Evolutionary conservation across 2,888 invertebrate genomes (phyloP).

Genomic region (Leucophora obtusa): DNA sequence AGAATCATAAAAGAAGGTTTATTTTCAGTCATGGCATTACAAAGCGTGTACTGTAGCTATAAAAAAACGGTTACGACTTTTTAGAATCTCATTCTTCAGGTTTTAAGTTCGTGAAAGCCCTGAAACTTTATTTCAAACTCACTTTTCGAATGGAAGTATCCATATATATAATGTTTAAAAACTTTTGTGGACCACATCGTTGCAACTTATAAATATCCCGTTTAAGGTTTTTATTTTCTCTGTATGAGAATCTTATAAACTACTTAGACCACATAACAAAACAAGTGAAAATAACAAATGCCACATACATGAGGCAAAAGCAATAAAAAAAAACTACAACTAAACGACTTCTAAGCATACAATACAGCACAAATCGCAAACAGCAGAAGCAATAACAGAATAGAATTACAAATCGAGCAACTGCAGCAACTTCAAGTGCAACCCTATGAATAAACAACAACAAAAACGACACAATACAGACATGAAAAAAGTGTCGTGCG

Average conservation of each 20-base stretch:
- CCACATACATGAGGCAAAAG: constrained; percentile 49
- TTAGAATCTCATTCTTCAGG: too few relatives aligned
- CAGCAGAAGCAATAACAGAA: constrained; percentile 49
- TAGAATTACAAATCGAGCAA: constrained; percentile 57
- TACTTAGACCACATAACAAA: constrained; percentile 49
- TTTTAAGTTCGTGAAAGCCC: too few relatives aligned
- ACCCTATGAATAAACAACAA: constrained; percentile 57
- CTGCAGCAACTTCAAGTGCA: constrained; percentile 57
- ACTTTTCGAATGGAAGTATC: constrained; percentile 2
- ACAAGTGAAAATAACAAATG: constrained; percentile 62
- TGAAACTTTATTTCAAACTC: too few relatives aligned
- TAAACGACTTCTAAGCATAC: constrained; percentile 31
- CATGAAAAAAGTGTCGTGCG: constrained; percentile 57
- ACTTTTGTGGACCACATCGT: constrained; percentile 13
- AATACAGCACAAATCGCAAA: constrained; percentile 22
- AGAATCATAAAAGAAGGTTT: too few relatives aligned
- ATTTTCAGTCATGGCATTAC: too few relatives aligned
- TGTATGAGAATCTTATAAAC: constrained; percentile 50
- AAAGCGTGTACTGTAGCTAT: too few relatives aligned
- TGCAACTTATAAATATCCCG: constrained; percentile 28
- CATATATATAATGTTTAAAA: constrained; percentile 15
- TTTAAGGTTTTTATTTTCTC: constrained; percentile 34
- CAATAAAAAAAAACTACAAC: constrained; percentile 24
- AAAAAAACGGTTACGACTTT: too few relatives aligned
- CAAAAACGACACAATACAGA: constrained; percentile 11